Conservation (phyloP, 2,113 vertebrate species). For the Cavia aperea region DNA sequence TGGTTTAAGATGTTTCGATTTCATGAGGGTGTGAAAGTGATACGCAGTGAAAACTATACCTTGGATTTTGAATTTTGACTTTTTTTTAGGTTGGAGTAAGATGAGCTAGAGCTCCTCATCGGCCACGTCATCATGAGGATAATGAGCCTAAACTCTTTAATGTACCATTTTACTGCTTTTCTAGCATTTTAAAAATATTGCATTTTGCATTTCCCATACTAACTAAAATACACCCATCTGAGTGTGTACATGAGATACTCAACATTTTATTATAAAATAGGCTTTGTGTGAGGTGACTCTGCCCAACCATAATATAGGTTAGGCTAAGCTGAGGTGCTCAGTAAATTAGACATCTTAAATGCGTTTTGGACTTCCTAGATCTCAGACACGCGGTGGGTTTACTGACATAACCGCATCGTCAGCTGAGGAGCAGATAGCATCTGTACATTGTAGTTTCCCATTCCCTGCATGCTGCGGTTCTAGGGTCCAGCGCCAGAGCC, state of each 20-base stretch:
- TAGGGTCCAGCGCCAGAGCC: background rate
- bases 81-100: background rate
- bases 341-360: background rate
- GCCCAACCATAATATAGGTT: background rate
- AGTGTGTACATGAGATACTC: background rate
- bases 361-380: background rate
- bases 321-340: background rate
- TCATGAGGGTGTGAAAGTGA: background rate
- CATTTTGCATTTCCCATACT: background rate
- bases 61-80: background rate
- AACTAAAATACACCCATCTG: background rate
- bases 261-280: background rate
- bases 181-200: background rate
- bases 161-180: background rate
- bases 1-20: background rate
- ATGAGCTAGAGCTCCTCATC: background rate
- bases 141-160: too few relatives aligned
- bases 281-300: background rate
- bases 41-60: background rate
- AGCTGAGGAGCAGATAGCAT: background rate
- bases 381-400: background rate
- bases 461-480: background rate
- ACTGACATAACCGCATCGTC: background rate
- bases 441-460: background rate
- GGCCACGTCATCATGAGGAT: background rate